These are phyloP conservation scores for Scelioninae gen. 1 DNA, from an alignment of 2,888 invertebrate genomes.

Conservation along the genomic window DNA sequence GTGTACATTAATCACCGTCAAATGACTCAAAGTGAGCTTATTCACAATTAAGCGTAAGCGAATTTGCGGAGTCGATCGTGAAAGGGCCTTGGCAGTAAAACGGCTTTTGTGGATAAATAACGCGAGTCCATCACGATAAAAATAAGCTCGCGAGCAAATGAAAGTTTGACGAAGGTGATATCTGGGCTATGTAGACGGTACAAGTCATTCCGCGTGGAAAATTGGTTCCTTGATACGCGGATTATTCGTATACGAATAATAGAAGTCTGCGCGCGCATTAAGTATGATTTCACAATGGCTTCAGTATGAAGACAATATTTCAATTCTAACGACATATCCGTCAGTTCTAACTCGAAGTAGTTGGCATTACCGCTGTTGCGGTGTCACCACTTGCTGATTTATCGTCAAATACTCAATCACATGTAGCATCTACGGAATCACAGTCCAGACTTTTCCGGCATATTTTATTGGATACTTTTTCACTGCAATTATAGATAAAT, in stretches of 20 bases:
- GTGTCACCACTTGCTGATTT: conserved; percentile 50
- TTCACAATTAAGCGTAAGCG: conserved; percentile 30
- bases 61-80: conserved; percentile 2
- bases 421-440: conserved; percentile 31
- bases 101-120: conserved; percentile 11
- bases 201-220: conserved; percentile 1
- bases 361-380: conserved; percentile 50
- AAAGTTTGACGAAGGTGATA: conserved; percentile 4
- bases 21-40: conserved; percentile 28
- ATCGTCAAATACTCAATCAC: conserved; percentile 41
- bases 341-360: conserved; percentile 52
- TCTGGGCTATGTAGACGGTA: neutral
- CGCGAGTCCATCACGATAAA: conserved; percentile 8
- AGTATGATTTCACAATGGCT: conserved; percentile 34
- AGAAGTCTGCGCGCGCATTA: conserved; percentile 21
- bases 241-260: conserved; percentile 30
- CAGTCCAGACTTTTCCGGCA: conserved; percentile 17
- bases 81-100: conserved; percentile 33
- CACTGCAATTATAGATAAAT: no score
- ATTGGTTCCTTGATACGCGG: conserved; percentile 18
- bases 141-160: conserved; percentile 12
- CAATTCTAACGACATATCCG: conserved; percentile 47
- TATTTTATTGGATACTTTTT: conserved; percentile 9
- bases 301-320: conserved; percentile 40
- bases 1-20: conserved; percentile 19